Percentiles rank a stretch among this genome's conserved stretches.
phyloP scores from a whole-genome alignment of 2,113 vertebrate species.

The Laterallus jamaicensis region DNA sequence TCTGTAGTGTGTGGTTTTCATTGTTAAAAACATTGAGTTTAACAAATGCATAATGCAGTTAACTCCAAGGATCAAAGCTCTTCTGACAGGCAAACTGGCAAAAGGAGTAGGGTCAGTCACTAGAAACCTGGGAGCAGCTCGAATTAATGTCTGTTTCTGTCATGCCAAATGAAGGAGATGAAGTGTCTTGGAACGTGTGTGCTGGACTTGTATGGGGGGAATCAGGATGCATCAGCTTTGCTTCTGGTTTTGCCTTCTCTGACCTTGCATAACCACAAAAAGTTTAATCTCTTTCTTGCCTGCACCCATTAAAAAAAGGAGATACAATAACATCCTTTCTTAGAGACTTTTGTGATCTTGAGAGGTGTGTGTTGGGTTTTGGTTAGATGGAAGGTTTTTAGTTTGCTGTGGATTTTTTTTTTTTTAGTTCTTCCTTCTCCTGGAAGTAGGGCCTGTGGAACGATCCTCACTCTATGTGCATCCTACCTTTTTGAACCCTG shows the following conservation, averaged over 20 bases:
- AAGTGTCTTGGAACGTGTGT: not conserved
- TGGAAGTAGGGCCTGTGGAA: not conserved
- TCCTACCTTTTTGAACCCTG: not conserved
- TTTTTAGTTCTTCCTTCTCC: not conserved
- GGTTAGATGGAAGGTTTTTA: too few relatives aligned
- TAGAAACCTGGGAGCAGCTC: not conserved
- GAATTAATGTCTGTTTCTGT: not conserved
- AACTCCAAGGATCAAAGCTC: not conserved
- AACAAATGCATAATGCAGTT: not conserved
- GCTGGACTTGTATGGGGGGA: not conserved
- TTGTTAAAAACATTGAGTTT: not conserved
- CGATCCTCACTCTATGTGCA: not conserved
- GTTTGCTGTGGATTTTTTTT: not conserved
- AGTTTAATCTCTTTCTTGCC: not conserved
- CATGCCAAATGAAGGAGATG: too few relatives aligned
- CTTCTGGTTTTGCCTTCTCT: not conserved
- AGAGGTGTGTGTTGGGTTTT: not conserved
- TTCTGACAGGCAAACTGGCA: not conserved
- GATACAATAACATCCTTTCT: not conserved
- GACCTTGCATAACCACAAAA: not conserved
- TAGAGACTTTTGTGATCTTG: not conserved
- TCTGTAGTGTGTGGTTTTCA: not conserved
- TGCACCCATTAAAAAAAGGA: not conserved
- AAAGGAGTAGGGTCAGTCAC: not conserved
- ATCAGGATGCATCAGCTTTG: not conserved